These are phyloP conservation scores for Ctena decussata DNA, from an alignment of 2,888 invertebrate species.

Conservation along the genomic window DNA sequence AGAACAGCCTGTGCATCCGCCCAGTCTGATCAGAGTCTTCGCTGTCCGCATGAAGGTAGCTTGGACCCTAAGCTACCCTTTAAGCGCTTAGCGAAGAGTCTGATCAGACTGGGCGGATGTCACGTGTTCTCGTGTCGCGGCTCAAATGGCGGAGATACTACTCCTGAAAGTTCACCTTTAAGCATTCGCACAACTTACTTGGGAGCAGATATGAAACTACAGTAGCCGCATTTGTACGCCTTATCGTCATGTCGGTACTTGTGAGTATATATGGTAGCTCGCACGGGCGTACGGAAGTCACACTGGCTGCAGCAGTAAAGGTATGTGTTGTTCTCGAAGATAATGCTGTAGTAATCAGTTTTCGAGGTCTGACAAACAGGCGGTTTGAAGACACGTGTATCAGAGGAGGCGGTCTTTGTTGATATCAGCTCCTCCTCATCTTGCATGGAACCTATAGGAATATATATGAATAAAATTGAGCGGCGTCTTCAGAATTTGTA, in stretches of 20 bases:
- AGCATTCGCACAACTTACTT: no score
- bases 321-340: slow-evolving; percentile 52
- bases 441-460: not conserved
- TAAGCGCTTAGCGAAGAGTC: no score
- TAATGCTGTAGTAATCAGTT: slow-evolving; percentile 61
- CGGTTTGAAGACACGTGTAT: slow-evolving; percentile 50
- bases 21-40: no score
- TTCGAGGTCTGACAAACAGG: slow-evolving; percentile 64
- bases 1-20: no score
- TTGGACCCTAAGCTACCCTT: no score
- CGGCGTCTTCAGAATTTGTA: no score
- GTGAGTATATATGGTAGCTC: slow-evolving; percentile 66
- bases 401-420: not conserved
- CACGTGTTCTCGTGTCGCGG: no score
- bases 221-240: slow-evolving; percentile 59
- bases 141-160: no score
- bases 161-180: no score
- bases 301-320: slow-evolving; percentile 59
- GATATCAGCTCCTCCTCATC: slow-evolving; percentile 8
- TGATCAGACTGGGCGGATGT: no score
- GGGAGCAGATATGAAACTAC: slow-evolving; percentile 56
- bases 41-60: no score
- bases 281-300: slow-evolving; percentile 56
- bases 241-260: slow-evolving; percentile 64
- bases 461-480: not conserved